These are phyloP conservation scores for Nemapogon koenigi DNA, from an alignment of 2,888 invertebrate species.

Conservation along the genomic window DNA sequence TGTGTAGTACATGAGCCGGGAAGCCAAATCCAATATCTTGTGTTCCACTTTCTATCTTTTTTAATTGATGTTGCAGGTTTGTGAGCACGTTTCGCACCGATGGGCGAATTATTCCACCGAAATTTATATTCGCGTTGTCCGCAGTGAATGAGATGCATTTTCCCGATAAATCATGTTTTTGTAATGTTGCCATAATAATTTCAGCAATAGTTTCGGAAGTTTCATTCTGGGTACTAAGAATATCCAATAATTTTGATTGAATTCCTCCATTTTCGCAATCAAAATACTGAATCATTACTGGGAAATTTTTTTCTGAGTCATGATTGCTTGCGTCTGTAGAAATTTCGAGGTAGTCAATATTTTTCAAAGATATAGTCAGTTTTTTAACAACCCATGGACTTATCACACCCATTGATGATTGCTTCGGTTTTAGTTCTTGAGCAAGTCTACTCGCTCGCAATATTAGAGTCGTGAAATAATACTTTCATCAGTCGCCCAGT, in stretches of 20 bases:
- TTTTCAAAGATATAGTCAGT: constrained; percentile 10
- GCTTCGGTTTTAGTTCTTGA: constrained; percentile 11
- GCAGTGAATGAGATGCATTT: constrained; percentile 15
- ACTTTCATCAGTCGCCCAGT: constrained; percentile 13
- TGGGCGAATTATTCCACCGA: constrained; percentile 19
- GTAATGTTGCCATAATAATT: constrained; percentile 15
- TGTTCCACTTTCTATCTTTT: no score
- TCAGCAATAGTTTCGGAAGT: constrained; percentile 13
- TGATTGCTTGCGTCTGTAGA: constrained; percentile 19
- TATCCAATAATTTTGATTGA: constrained; percentile 17
- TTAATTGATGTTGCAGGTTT: constrained; percentile 9
- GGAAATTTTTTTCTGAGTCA: constrained; percentile 17
- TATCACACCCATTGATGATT: constrained; percentile 14
- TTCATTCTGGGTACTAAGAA: constrained; percentile 17
- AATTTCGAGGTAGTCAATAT: constrained; percentile 16
- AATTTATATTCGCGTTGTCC: constrained; percentile 23
- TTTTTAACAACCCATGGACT: constrained; percentile 12
- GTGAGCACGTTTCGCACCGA: constrained; percentile 17
- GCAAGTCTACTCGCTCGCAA: constrained; percentile 11
- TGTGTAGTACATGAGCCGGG: constrained; percentile 19
- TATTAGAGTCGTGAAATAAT: constrained; percentile 15
- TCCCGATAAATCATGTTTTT: constrained; percentile 13
- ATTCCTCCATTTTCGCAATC: constrained; percentile 16
- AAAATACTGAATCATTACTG: constrained; percentile 18
- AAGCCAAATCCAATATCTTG: constrained; percentile 18